Evolutionary conservation across 2,797 vertebrate genomes (phyloP).

Genomic region (Bovichtus diacanthus): DNA sequence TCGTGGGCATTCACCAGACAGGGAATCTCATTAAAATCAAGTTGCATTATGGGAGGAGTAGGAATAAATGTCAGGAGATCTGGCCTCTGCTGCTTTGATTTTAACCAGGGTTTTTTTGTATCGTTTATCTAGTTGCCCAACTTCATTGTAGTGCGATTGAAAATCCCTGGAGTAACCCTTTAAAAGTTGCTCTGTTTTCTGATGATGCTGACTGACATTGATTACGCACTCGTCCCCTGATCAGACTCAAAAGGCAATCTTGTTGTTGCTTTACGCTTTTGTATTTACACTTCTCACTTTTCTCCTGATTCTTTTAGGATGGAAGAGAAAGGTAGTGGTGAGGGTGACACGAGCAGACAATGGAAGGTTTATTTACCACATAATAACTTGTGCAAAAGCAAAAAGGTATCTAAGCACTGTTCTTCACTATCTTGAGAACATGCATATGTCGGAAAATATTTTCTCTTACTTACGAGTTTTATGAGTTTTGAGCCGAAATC

Average conservation of each 20-base stretch:
- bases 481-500: conserved; percentile 31
- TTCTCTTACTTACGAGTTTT: not conserved
- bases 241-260: not conserved
- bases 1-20: not conserved
- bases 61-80: not conserved
- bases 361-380: not conserved
- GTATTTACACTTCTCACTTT: not conserved
- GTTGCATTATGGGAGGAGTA: conserved; percentile 4
- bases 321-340: not conserved
- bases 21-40: not conserved
- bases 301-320: not conserved
- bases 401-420: not conserved
- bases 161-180: not conserved
- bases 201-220: not conserved
- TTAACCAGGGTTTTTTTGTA: not conserved
- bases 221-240: not conserved
- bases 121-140: too few species aligned
- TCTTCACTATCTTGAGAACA: not conserved
- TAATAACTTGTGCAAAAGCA: not conserved
- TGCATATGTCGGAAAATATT: not conserved
- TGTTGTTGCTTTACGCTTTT: not conserved
- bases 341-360: not conserved
- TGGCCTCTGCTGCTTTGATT: not conserved
- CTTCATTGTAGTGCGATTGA: not conserved
- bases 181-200: too few species aligned